Evolutionary conservation across 2,797 vertebrate genomes (phyloP), one percentile per base, ranked within the genome.

Genomic region (Lemur catta): DNA sequence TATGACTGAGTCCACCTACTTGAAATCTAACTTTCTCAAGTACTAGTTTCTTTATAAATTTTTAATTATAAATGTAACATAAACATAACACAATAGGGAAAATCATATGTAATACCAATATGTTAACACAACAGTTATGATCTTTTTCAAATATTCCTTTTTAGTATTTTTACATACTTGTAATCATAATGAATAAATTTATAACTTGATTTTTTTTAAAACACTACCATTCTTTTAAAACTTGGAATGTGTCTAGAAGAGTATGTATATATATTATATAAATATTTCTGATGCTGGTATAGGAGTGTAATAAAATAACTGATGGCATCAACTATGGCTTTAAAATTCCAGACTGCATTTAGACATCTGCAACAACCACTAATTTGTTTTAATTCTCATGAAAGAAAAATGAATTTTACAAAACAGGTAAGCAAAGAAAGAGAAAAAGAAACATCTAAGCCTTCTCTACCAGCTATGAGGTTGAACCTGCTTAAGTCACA

Each of bases 11-110:
- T 84, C 41, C 43, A 90, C 46, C 35, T 95, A 59, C 63, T 12
- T 96, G 93, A 96, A 94, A 97, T 86, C 14, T 75, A 81, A 97
- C 59, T 96, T 95, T 76, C 74, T 94, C 59, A 93, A 94, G 71
- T 57, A 94, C 35, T 35, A 69, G 46, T 89, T 78, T 88, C 50
- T 88, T 85, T 28, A 91, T 88, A 78, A 9, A n/a, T 61, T 65
- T 74, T 82, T 96, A 94, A 89, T 80, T 93, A 93, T 75, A 94
- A 96, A 96, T 93, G 46, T 43, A 91, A 81, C 22, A 90, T 48
- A 74, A 80, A 96, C 13, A 87, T 85, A 74, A 87, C 72, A 90
- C 9, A 72, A 41, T 6, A 22, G n/a, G 67, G 22, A 43, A 59
- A 95, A 84, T 88, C 48, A 88, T 52, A 81, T 15, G 6, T 52